Base-by-base conservation (phyloP, 2,113 vertebrate species). In the Lucifuga dentata region DNA sequence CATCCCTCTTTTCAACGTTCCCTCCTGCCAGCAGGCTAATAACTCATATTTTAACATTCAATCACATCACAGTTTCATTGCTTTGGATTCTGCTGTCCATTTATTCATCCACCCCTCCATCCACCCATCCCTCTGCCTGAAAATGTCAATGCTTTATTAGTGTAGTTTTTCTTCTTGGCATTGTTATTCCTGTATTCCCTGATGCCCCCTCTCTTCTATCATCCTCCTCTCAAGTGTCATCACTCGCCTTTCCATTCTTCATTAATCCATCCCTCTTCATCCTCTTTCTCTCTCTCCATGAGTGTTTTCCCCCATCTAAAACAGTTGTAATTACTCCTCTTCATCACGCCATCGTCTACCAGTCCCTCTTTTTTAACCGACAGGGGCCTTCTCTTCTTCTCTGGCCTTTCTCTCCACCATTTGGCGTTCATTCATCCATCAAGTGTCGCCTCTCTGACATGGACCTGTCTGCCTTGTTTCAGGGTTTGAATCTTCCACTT, bases 261-360 rank as follows among this genome's bases (percentile, higher is more conserved):
- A 89, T 82, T 81, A 84, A 69, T 59, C 64, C 19, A 55, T 76
- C 68, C 55, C 73, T 49, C 71, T 78, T 51, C 57, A 46, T 79
- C 71, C 73, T 59, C 41, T 35, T 8, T 1, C 8, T 11, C 10
- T 11, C 33, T 11, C 33, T 11, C 33, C 6, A 8, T 1, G 64
- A 76, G 61, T 48, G 57, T 74, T 72, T 41, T 53, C 58, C 69
- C 66, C 66, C 60, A 80, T 81, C 78, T 83, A 60, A 83, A 85
- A 64, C 68, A 81, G 78, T 65, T 68, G 82, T 83, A 86, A 85
- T 88, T 79, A 66, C 53, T 76, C 39, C 68, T 62, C 73, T 82
- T 76, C 64, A 78, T 84, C 70, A 59, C 17, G 5, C 56, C 51
- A 78, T 77, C 50, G 1, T 29, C 24, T 11, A 15, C 29, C 26